phyloP scores from a whole-genome alignment of 2,888 invertebrate genomes.

The Drymonia ruficornis region DNA sequence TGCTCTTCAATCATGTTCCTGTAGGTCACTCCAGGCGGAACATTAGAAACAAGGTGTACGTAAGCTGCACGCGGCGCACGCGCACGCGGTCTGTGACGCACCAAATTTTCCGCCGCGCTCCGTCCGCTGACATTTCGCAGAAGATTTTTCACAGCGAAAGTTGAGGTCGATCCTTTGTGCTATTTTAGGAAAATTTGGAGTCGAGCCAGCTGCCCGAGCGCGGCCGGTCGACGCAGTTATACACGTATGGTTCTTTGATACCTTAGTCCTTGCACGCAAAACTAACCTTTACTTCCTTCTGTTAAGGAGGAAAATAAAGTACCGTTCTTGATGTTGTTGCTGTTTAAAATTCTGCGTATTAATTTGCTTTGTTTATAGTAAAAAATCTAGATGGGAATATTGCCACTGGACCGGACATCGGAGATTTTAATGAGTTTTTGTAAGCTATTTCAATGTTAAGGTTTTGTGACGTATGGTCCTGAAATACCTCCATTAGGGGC shows the following conservation, averaged over 20 bases:
- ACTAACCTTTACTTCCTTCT: slow-evolving; percentile 31
- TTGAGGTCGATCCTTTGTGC: slow-evolving; percentile 83
- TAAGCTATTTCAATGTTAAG: slow-evolving; percentile 34
- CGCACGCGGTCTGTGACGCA: slow-evolving; percentile 62
- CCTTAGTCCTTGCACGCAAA: slow-evolving; percentile 39
- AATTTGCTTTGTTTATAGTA: slow-evolving; percentile 59
- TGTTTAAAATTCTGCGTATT: slow-evolving; percentile 35
- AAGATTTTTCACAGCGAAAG: slow-evolving; percentile 69
- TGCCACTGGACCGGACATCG: slow-evolving; percentile 31
- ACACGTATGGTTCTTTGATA: slow-evolving; percentile 66
- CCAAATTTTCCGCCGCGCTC: slow-evolving; percentile 67
- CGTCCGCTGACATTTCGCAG: slow-evolving; percentile 75
- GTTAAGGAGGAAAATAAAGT: slow-evolving; percentile 32
- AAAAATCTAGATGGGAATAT: slow-evolving; percentile 47
- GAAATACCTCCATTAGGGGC: background rate
- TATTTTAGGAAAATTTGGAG: slow-evolving; percentile 81
- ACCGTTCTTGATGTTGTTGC: slow-evolving; percentile 26
- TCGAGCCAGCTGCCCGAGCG: slow-evolving; percentile 63
- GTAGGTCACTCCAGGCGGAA: no score
- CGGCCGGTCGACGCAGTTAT: slow-evolving; percentile 67
- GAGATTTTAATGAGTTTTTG: slow-evolving; percentile 27
- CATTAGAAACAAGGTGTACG: background rate
- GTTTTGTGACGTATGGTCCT: slow-evolving; percentile 5
- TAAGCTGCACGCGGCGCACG: slow-evolving; percentile 23
- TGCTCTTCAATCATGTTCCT: background rate